Percentiles rank a stretch among this genome's conserved stretches.
Evolutionary conservation across 2,797 vertebrate species (phyloP).

Genomic region (Anas capensis): DNA sequence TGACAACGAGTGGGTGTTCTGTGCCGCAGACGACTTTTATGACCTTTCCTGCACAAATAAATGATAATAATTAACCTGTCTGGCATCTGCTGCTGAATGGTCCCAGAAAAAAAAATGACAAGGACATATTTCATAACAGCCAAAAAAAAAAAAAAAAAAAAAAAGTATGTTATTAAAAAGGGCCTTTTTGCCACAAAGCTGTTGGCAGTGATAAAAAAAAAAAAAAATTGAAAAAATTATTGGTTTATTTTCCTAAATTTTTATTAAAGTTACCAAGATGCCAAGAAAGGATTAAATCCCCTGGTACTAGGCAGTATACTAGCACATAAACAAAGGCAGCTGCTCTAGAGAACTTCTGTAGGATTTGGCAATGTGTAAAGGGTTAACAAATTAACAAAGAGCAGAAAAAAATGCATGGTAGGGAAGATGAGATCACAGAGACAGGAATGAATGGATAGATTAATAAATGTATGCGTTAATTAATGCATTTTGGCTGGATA

Average conservation of each 20-base stretch:
- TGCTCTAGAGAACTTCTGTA: not conserved
- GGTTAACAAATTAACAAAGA: slow-evolving; percentile 6
- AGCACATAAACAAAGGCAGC: not conserved
- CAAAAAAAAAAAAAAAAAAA: not conserved
- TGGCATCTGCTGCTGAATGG: slow-evolving; percentile 21
- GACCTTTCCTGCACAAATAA: slow-evolving; percentile 52
- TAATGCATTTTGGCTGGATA: not conserved
- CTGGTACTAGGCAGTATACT: not conserved
- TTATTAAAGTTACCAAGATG: too few species aligned
- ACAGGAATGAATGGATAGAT: not conserved
- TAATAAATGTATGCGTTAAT: not conserved
- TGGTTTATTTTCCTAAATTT: too few species aligned
- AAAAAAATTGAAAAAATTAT: not conserved
- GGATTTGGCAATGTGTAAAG: not conserved
- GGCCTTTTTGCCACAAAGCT: not conserved
- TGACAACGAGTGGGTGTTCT: not conserved
- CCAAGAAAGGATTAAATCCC: not conserved
- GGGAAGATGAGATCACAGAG: not conserved
- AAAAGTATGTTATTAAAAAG: not conserved
- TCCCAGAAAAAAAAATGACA: slow-evolving; percentile 33
- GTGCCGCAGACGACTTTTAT: not conserved
- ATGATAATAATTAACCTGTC: slow-evolving; percentile 66
- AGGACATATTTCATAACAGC: slow-evolving; percentile 34
- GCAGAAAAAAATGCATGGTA: not conserved
- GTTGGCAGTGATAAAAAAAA: not conserved